Evolutionary conservation across 1,140 invertebrate species (phyloP).

Genomic region (Bombus waltoni): DNA sequence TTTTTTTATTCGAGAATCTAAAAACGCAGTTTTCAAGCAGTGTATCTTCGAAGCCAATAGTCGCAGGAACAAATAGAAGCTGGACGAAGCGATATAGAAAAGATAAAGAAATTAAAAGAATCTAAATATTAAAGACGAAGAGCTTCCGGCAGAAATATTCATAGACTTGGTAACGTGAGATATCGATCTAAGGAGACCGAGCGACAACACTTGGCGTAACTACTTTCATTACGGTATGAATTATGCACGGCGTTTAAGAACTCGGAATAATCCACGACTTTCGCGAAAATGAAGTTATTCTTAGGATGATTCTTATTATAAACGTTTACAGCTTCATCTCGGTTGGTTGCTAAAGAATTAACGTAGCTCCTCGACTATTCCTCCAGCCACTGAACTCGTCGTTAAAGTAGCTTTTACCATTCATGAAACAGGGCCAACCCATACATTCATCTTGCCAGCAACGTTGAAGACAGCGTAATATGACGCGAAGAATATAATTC

Average conservation of each 20-base stretch:
- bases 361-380: background rate
- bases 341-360: background rate
- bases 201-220: background rate
- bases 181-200: background rate
- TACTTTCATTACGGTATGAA: background rate
- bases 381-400: background rate
- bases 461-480: conserved; percentile 13
- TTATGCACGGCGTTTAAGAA: background rate
- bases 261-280: background rate
- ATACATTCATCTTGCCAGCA: background rate
- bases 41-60: no score
- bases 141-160: background rate
- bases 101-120: background rate
- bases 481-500: background rate
- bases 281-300: background rate
- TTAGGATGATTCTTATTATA: background rate
- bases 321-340: background rate
- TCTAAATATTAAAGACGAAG: background rate
- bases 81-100: background rate
- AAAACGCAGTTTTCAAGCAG: no score
- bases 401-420: conserved; percentile 3
- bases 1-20: no score
- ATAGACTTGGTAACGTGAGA: no score
- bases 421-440: background rate
- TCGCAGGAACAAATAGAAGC: background rate